These are phyloP conservation scores for Sceloporus tristichus DNA, from an alignment of 2,113 vertebrate genomes.

Conservation along the genomic window DNA sequence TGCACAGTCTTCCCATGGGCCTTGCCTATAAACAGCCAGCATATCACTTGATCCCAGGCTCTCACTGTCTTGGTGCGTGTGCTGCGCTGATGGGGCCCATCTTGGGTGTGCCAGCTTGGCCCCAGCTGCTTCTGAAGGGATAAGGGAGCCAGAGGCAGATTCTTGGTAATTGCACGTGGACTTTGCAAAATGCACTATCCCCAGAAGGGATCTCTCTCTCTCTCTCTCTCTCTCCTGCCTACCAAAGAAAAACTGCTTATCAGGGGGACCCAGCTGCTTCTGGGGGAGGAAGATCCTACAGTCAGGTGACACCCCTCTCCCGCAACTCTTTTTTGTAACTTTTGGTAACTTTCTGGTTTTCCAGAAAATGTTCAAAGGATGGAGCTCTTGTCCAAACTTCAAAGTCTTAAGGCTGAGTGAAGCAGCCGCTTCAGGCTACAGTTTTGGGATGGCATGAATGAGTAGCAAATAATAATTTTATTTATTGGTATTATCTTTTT, in stretches of 20 bases:
- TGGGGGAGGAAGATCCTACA: neutral
- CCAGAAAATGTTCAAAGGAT: neutral
- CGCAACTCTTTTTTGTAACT: neutral
- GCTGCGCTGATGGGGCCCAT: constrained; percentile 19
- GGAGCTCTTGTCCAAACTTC: neutral
- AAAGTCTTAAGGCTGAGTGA: neutral
- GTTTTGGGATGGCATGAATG: too few relatives aligned
- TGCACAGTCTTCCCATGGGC: neutral
- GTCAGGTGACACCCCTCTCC: neutral
- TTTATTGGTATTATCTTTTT: too few relatives aligned
- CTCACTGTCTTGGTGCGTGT: neutral
- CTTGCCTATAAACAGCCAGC: neutral
- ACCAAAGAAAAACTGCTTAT: neutral
- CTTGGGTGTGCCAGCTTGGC: neutral
- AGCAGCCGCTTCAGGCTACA: too few relatives aligned
- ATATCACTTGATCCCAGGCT: constrained; percentile 25
- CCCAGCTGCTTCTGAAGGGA: neutral
- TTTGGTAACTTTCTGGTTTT: neutral
- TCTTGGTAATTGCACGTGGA: neutral
- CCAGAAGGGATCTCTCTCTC: neutral
- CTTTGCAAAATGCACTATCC: neutral
- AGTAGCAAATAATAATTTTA: too few relatives aligned
- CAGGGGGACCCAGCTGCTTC: neutral
- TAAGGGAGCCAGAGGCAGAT: neutral
- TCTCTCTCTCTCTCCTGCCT: neutral